These are phyloP conservation scores for Coregonus clupeaformis DNA, from an alignment of 2,113 vertebrate species.

Conservation along the genomic window DNA sequence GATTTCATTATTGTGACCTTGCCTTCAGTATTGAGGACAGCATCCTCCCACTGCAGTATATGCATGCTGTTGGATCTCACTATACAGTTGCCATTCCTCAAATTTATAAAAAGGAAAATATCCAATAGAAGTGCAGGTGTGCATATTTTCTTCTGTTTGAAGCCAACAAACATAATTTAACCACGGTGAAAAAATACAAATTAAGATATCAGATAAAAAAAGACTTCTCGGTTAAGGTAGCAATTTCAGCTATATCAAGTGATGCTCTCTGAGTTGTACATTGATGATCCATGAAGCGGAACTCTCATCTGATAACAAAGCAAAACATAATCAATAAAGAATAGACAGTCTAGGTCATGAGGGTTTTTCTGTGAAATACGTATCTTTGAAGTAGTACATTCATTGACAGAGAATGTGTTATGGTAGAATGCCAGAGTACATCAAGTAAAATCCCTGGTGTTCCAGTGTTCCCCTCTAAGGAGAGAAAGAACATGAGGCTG, in stretches of 20 bases:
- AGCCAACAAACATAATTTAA: no score
- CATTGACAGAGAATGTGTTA: no score
- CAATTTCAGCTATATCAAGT: not conserved
- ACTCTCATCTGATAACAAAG: constrained; percentile 53
- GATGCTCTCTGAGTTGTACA: not conserved
- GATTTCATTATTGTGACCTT: constrained; percentile 22
- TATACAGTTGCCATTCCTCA: not conserved
- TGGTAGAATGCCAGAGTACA: no score
- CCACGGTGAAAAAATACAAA: no score
- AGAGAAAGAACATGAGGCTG: not conserved
- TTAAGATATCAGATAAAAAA: no score
- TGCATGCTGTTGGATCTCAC: not conserved
- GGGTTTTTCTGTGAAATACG: no score
- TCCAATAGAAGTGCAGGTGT: no score
- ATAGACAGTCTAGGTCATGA: not conserved
- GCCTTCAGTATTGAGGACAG: not conserved
- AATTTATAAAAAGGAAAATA: no score
- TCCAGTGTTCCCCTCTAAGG: constrained; percentile 35
- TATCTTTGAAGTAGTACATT: no score
- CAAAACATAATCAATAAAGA: constrained; percentile 23
- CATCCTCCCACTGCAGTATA: not conserved
- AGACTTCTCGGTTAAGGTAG: not conserved
- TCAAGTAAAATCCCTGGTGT: no score
- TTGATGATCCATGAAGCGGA: constrained; percentile 35
- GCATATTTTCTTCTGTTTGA: no score